These are phyloP conservation scores for Butastur rufipennis DNA, from an alignment of 2,113 vertebrate genomes.

Conservation along the genomic window DNA sequence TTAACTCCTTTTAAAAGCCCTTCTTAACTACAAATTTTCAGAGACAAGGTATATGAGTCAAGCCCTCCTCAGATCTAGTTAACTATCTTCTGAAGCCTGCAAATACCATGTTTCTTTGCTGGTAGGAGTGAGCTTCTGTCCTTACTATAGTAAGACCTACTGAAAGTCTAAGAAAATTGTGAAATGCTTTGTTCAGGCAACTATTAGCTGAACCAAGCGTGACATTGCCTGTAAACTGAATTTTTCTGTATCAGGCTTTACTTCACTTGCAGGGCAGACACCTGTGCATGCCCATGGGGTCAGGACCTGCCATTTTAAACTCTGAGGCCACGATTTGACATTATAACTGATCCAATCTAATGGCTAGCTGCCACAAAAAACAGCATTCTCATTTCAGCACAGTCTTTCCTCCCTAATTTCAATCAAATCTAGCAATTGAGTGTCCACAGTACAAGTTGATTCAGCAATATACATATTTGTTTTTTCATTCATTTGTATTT, in stretches of 20 bases:
- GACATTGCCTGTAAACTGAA: background rate
- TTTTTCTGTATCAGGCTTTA: background rate
- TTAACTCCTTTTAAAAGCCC: background rate
- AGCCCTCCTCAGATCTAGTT: background rate
- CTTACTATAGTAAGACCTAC: background rate
- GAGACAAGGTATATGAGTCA: background rate
- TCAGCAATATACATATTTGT: background rate
- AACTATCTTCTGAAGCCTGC: background rate
- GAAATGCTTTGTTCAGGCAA: background rate
- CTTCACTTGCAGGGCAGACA: background rate
- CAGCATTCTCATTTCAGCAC: background rate
- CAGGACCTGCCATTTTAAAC: background rate
- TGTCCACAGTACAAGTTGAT: background rate
- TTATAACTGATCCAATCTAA: background rate
- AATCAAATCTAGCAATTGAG: background rate
- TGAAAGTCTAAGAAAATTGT: background rate
- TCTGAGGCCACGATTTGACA: background rate
- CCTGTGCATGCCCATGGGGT: background rate
- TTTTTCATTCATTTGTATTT: background rate
- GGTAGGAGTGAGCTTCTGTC: background rate
- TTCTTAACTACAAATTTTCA: background rate
- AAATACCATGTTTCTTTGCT: background rate
- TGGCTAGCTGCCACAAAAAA: background rate
- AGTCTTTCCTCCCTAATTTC: background rate
- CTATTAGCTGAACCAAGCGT: background rate